These are phyloP conservation scores for Daptonema setosum DNA, from an alignment of 2,888 invertebrate genomes.

Conservation along the genomic window DNA sequence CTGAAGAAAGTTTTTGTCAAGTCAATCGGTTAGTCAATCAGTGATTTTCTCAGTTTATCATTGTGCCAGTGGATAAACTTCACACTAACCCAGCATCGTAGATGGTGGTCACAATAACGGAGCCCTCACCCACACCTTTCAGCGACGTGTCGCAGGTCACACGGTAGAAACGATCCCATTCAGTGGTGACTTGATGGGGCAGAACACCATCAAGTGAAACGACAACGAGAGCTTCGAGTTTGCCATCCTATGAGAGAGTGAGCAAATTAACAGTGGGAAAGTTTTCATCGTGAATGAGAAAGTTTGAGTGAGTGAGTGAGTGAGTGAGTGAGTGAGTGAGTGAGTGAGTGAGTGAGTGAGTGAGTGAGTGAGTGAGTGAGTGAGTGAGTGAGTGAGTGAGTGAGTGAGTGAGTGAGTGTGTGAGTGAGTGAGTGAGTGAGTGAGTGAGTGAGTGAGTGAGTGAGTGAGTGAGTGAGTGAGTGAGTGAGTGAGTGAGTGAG, in stretches of 20 bases:
- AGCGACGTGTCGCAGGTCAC: conserved; percentile 26
- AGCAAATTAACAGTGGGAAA: too few species aligned
- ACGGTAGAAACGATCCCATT: conserved; percentile 28
- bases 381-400: too few species aligned
- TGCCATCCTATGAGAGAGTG: conserved; percentile 20
- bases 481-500: too few species aligned
- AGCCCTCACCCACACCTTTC: conserved; percentile 26
- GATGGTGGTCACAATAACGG: conserved; percentile 27
- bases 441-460: too few species aligned
- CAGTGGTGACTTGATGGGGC: conserved; percentile 27
- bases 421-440: too few species aligned
- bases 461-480: too few species aligned
- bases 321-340: too few species aligned
- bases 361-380: too few species aligned
- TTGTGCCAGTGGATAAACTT: not conserved
- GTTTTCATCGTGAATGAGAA: not conserved
- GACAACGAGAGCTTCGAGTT: conserved; percentile 27
- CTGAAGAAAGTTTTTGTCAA: not conserved
- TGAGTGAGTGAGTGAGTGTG: too few species aligned
- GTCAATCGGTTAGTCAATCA: not conserved
- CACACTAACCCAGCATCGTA: conserved; percentile 24
- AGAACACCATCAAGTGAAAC: conserved; percentile 27
- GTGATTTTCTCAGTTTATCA: not conserved
- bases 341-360: too few species aligned
- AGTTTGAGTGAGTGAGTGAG: not conserved